These are phyloP conservation scores for Capitella teleta DNA, from an alignment of 1,140 invertebrate species.

Conservation along the genomic window DNA sequence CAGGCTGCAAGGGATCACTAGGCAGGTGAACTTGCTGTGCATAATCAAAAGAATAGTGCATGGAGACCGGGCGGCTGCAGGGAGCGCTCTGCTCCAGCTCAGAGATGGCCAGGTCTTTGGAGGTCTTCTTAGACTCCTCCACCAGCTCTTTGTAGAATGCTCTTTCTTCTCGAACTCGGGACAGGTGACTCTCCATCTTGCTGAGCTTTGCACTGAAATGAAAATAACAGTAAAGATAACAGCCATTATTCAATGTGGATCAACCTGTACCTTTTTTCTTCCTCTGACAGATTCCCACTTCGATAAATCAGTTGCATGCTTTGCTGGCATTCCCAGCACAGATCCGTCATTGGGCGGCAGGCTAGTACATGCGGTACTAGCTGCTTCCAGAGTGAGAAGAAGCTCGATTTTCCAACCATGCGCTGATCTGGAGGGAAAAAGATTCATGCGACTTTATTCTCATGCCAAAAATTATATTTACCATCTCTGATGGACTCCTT, in stretches of 20 bases:
- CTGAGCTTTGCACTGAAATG: not conserved
- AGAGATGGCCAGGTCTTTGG: no score
- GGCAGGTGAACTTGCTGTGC: slow-evolving; percentile 8
- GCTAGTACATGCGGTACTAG: slow-evolving; percentile 10
- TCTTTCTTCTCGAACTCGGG: slow-evolving; percentile 12
- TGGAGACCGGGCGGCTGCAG: slow-evolving; percentile 5
- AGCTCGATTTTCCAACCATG: no score
- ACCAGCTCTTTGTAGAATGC: slow-evolving; percentile 14
- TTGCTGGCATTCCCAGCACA: slow-evolving; percentile 18
- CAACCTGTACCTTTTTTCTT: slow-evolving; percentile 11
- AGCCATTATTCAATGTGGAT: not conserved
- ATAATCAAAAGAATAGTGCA: slow-evolving; percentile 10
- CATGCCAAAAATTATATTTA: no score
- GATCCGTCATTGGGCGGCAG: slow-evolving; percentile 15
- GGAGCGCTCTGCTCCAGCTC: slow-evolving; percentile 1
- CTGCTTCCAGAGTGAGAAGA: slow-evolving; percentile 12
- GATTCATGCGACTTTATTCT: no score
- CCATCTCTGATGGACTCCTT: no score
- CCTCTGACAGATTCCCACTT: slow-evolving; percentile 9
- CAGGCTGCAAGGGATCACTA: slow-evolving; percentile 2
- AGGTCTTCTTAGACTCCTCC: not conserved
- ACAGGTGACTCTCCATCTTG: slow-evolving; percentile 7
- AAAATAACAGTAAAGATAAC: no score
- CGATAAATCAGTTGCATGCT: slow-evolving; percentile 13
- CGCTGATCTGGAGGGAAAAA: no score